Base-by-base conservation (phyloP, 2,888 invertebrate species). In the Xylocampa areola region DNA sequence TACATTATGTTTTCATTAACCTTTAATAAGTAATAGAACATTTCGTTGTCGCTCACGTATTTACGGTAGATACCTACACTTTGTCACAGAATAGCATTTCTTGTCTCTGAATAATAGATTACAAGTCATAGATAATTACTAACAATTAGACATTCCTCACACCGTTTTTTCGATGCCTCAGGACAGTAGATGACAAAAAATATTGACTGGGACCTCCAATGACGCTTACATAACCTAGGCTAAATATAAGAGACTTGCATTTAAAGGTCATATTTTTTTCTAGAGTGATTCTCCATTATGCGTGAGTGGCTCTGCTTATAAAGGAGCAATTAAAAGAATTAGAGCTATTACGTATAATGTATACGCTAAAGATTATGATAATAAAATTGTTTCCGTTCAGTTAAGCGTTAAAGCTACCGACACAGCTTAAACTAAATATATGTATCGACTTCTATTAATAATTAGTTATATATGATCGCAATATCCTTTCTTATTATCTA, bases 251-350 rank as follows among this genome's bases (percentile, higher is more conserved):
- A 73, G 74, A 82, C 82, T 80, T 77, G 72, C 63, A 69, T 65
- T 13, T 73, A 90, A 91, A 89, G 87, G 89, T 88, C 84, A 80
- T 78, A 74, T 77, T 85, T 88, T 88, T 90, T 86, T n/a, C n/a
- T 75, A 81, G 59, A 57, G 63, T 72, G 72, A 83, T 81, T 79
- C 59, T 79, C 82, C 86, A 88, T 87, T 88, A 88, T 84, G 85
- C 86, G 83, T 85, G 73, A 73, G 79, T 79, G 67, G 72, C 78
- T 80, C 74, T 81, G 76, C 65, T 79, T 70, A 72, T 76, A 78
- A 65, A 75, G 50, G 49, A 60, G 77, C 81, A 88, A 89, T 90
- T 91, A 89, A 84, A 82, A 76, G 81, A 87, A 89, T 90, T 88
- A 88, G 82, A 84, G 54, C 79, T 72, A 86, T 86, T 84, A 87